A percentile compares a stretch with the other conserved stretches of the same genome.
Conservation (phyloP, 2,797 vertebrate genomes). For the Crenuchus spilurus region DNA sequence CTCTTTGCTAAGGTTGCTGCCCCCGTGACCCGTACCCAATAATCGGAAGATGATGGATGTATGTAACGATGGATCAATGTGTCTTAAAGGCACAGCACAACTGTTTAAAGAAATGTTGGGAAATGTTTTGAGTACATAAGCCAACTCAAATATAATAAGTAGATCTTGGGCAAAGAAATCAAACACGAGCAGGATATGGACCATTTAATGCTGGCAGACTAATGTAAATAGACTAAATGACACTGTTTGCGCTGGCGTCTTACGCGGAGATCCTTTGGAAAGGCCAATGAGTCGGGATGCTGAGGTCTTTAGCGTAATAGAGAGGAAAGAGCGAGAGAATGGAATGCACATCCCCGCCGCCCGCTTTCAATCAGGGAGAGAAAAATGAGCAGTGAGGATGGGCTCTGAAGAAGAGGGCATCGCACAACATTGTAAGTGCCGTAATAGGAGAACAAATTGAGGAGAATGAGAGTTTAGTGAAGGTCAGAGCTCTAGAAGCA, state of each 20-base stretch:
- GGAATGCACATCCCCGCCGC: conserved; percentile 38
- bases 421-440: conserved; percentile 52
- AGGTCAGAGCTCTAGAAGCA: conserved; percentile 53
- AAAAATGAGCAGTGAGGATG: conserved; percentile 49
- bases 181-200: not conserved
- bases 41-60: too few relatives aligned
- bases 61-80: too few relatives aligned
- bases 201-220: conserved; percentile 16
- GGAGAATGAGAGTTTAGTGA: conserved; percentile 57
- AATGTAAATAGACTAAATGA: conserved; percentile 19
- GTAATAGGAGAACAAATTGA: conserved; percentile 55
- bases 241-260: not conserved
- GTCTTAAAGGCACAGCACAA: too few relatives aligned
- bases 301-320: conserved; percentile 20
- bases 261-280: not conserved
- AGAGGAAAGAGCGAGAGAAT: conserved; percentile 28
- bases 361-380: conserved; percentile 45
- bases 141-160: not conserved
- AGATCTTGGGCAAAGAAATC: not conserved
- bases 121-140: not conserved
- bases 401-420: conserved; percentile 48
- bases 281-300: not conserved
- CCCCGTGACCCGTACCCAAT: too few relatives aligned
- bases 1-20: too few relatives aligned
- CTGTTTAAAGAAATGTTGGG: not conserved